phyloP scores from a whole-genome alignment of 1,140 invertebrate species.

The Cydia amplana region DNA sequence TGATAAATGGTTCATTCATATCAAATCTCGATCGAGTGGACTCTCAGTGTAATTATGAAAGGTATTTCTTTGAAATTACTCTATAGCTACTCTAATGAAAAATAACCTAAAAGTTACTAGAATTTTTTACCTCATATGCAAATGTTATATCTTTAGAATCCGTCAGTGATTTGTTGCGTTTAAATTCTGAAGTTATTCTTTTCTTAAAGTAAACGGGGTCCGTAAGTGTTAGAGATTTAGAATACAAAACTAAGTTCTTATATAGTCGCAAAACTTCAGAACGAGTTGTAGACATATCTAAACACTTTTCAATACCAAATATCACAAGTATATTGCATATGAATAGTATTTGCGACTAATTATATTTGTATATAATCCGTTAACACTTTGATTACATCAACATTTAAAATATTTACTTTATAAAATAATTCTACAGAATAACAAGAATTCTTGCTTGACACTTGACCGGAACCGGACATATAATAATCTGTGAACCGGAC shows the following conservation, averaged over 20 bases:
- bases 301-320: not conserved
- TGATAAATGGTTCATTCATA: no score
- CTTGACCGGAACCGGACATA: not conserved
- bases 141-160: slow-evolving; percentile 79
- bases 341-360: not conserved
- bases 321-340: not conserved
- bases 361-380: no score
- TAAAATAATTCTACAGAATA: no score
- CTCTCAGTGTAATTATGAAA: no score
- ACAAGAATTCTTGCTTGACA: no score
- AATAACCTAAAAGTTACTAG: slow-evolving; percentile 11
- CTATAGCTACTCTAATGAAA: not conserved
- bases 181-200: slow-evolving; percentile 79
- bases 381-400: no score
- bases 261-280: slow-evolving; percentile 63
- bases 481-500: no score
- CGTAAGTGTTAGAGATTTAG: slow-evolving; percentile 61
- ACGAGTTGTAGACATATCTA: slow-evolving; percentile 54
- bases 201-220: slow-evolving; percentile 61
- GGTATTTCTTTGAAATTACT: no score
- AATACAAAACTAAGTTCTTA: slow-evolving; percentile 66
- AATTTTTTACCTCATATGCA: slow-evolving; percentile 78
- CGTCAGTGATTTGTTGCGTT: slow-evolving; percentile 78
- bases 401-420: no score
- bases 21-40: no score